Evolutionary conservation across 2,888 invertebrate species (phyloP).

Genomic region (Patella caerulea): DNA sequence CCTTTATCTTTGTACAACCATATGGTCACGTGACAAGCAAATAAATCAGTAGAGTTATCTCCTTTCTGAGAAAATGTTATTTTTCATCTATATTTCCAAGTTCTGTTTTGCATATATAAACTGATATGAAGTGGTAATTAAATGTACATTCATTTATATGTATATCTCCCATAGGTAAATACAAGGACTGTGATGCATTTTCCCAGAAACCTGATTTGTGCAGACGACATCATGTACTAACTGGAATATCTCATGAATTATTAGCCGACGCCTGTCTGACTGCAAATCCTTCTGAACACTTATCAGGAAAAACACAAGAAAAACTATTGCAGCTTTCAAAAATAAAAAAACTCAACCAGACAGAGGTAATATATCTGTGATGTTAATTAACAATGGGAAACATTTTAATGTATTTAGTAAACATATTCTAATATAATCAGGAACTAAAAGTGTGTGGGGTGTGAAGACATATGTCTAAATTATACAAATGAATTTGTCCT

Average conservation of each 20-base stretch:
- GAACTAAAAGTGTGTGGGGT: too few species aligned
- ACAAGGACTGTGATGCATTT: conserved; percentile 43
- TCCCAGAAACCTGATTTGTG: conserved; percentile 40
- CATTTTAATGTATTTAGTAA: too few species aligned
- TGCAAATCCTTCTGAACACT: conserved; percentile 26
- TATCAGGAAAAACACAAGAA: conserved; percentile 39
- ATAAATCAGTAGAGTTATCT: too few species aligned
- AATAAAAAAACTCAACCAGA: background rate
- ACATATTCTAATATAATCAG: too few species aligned
- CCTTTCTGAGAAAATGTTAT: too few species aligned
- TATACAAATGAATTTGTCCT: too few species aligned
- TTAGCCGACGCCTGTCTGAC: conserved; percentile 44
- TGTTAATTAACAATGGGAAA: conserved; percentile 44
- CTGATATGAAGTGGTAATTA: too few species aligned
- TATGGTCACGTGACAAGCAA: too few species aligned
- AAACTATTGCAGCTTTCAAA: conserved; percentile 36
- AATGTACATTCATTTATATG: background rate
- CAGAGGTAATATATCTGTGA: conserved; percentile 19
- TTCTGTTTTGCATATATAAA: too few species aligned
- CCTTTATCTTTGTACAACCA: too few species aligned
- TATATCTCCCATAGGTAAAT: conserved; percentile 43
- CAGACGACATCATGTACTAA: conserved; percentile 47
- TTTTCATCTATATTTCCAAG: too few species aligned
- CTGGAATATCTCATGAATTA: conserved; percentile 46
- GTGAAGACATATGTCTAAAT: too few species aligned